A percentile compares a stretch with the other conserved stretches of the same genome.
phyloP scores from a whole-genome alignment of 2,888 invertebrate species.

The Gari tellinella region DNA sequence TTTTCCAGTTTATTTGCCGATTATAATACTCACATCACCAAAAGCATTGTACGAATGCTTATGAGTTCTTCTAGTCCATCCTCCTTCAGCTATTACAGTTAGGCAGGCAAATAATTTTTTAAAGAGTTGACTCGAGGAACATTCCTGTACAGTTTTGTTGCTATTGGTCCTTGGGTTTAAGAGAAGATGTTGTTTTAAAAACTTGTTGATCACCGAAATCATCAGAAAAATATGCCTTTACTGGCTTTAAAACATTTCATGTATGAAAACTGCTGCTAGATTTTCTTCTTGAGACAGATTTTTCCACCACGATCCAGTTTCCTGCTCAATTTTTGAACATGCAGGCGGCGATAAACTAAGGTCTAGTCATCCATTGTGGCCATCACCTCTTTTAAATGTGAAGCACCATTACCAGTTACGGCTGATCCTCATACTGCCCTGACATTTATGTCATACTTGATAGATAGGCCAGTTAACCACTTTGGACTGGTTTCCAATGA shows the following conservation, averaged over 20 bases:
- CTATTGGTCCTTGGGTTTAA: no score
- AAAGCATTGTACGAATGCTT: slow-evolving; percentile 60
- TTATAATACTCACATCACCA: slow-evolving; percentile 56
- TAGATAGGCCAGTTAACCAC: neutral
- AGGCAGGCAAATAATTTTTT: no score
- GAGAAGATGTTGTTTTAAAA: no score
- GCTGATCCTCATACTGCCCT: slow-evolving; percentile 50
- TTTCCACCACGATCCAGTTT: slow-evolving; percentile 36
- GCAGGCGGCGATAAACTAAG: slow-evolving; percentile 19
- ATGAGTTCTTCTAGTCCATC: slow-evolving; percentile 55
- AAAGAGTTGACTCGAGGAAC: no score
- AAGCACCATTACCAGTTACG: slow-evolving; percentile 36
- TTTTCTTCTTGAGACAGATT: slow-evolving; percentile 24
- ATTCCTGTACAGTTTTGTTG: no score
- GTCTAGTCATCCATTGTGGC: slow-evolving; percentile 35
- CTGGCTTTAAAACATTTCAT: no score
- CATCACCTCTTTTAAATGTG: slow-evolving; percentile 37
- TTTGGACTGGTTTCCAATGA: slow-evolving; percentile 14
- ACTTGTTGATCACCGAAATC: no score
- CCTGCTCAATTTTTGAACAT: slow-evolving; percentile 22
- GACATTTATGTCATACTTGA: slow-evolving; percentile 46
- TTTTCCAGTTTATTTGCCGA: slow-evolving; percentile 46
- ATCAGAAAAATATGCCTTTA: no score
- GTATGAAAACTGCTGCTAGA: slow-evolving; percentile 9
- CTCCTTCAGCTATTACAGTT: slow-evolving; percentile 57